These are phyloP conservation scores for Picus viridis DNA, from an alignment of 2,797 vertebrate genomes.

Conservation along the genomic window DNA sequence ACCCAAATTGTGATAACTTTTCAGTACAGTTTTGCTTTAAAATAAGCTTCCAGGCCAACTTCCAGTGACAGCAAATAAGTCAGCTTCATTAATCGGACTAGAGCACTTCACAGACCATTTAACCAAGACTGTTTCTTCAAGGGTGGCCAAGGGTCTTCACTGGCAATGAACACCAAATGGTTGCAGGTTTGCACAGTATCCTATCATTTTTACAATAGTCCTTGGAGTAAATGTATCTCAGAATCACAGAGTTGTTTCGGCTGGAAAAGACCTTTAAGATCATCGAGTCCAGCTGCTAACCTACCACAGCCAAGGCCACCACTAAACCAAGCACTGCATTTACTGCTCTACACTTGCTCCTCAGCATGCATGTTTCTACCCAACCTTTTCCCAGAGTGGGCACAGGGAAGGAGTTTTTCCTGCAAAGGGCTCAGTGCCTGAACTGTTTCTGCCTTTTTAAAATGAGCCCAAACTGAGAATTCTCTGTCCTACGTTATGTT, in stretches of 20 bases:
- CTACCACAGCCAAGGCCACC: too few relatives aligned
- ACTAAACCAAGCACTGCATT: too few relatives aligned
- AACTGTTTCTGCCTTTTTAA: neutral
- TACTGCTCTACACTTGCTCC: neutral
- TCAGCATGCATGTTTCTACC: fast-evolving
- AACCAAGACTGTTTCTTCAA: neutral
- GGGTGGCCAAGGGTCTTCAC: neutral
- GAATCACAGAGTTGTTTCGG: neutral
- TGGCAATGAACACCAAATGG: neutral
- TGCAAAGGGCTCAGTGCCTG: fast-evolving
- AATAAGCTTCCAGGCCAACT: conserved; percentile 29
- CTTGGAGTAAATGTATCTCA: neutral
- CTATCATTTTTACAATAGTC: neutral
- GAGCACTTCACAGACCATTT: conserved; percentile 32
- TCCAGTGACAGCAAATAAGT: conserved; percentile 21
- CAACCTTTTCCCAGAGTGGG: neutral
- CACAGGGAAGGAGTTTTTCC: neutral
- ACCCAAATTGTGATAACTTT: neutral
- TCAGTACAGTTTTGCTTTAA: neutral
- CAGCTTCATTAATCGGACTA: neutral
- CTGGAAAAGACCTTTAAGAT: neutral
- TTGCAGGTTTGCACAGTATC: neutral
- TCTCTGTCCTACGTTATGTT: neutral
- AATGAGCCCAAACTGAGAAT: neutral
- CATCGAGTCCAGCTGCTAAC: too few relatives aligned